These are phyloP conservation scores for Parazoanthus atlanticus DNA, from an alignment of 92 coral and sea anemone genomes.

Conservation along the genomic window DNA sequence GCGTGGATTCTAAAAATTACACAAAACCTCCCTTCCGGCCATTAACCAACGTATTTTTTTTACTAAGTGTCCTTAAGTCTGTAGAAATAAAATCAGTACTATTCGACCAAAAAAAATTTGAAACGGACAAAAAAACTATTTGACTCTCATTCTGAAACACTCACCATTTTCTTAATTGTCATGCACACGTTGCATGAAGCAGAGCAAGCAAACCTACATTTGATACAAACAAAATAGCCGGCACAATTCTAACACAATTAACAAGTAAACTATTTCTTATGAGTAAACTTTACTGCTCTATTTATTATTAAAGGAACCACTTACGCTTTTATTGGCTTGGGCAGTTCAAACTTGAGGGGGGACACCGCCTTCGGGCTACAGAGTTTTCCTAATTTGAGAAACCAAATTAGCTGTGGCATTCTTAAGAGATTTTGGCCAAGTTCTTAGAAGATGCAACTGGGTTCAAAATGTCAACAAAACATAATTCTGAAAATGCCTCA, in stretches of 20 bases:
- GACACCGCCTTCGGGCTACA: constrained; percentile 53
- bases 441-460: neutral
- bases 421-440: neutral
- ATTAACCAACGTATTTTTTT: too few species aligned
- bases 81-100: neutral
- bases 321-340: constrained; percentile 59
- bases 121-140: too few species aligned
- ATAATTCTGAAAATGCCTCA: constrained; percentile 28
- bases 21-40: too few species aligned
- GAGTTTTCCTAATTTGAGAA: constrained; percentile 46
- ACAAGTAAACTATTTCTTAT: neutral
- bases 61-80: too few species aligned
- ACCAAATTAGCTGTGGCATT: neutral
- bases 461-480: neutral
- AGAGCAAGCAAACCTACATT: too few species aligned
- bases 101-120: neutral
- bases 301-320: constrained; percentile 2
- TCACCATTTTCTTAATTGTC: neutral
- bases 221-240: too few species aligned
- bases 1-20: too few species aligned
- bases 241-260: neutral
- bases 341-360: constrained; percentile 59
- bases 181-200: too few species aligned
- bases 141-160: neutral
- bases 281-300: neutral